Percentiles rank a stretch among this genome's conserved stretches.
These are phyloP conservation scores for Biston betularia DNA, from an alignment of 2,888 invertebrate genomes.

Conservation along the genomic window DNA sequence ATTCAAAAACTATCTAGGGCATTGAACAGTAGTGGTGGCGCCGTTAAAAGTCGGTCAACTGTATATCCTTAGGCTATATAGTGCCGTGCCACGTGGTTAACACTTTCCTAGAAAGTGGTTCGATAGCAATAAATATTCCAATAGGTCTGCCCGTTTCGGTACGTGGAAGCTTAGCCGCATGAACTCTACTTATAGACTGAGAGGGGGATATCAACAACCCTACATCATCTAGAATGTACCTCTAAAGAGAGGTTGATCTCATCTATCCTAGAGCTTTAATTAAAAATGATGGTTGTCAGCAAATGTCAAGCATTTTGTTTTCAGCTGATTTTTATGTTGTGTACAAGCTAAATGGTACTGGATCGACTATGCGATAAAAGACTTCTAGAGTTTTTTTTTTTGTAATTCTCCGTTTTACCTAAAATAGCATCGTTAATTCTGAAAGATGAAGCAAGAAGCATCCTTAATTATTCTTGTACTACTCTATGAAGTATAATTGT, in stretches of 20 bases:
- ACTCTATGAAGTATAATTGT: too few species aligned
- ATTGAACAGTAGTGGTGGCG: slow-evolving; percentile 17
- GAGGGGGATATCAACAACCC: background rate
- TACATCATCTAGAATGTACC: background rate
- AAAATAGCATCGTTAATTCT: too few species aligned
- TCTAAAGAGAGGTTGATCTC: background rate
- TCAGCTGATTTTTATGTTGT: too few species aligned
- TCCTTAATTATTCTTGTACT: too few species aligned
- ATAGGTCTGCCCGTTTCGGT: slow-evolving; percentile 28
- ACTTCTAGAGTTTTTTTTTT: too few species aligned
- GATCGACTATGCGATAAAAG: too few species aligned
- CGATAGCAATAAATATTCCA: slow-evolving; percentile 55
- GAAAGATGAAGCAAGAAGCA: too few species aligned
- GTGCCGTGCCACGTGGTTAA: background rate
- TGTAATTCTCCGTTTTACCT: too few species aligned
- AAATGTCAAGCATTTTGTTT: too few species aligned
- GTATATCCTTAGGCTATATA: slow-evolving; percentile 20
- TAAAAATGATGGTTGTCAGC: too few species aligned
- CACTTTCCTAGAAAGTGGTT: slow-evolving; percentile 45
- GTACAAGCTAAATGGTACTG: too few species aligned
- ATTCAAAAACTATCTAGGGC: slow-evolving; percentile 13
- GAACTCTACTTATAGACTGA: slow-evolving; percentile 27
- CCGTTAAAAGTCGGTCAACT: slow-evolving; percentile 24
- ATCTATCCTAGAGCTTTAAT: too few species aligned
- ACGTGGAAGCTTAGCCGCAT: slow-evolving; percentile 23